Evolutionary conservation across 1,140 invertebrate genomes (phyloP).

Genomic region (Microvelia longipes): DNA sequence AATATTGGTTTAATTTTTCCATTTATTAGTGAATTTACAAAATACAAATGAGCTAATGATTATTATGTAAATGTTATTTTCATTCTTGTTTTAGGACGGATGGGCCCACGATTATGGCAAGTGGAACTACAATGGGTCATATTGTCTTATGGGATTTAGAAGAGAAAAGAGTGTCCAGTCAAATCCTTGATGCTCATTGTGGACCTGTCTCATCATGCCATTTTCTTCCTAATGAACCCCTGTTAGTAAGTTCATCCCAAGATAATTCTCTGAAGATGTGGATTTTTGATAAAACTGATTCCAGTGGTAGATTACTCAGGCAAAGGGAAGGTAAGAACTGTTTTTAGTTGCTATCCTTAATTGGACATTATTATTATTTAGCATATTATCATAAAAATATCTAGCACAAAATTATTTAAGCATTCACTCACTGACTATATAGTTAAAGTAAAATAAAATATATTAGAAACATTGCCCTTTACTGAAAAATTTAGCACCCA

Average conservation of each 20-base stretch:
- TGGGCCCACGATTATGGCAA: slow-evolving; percentile 68
- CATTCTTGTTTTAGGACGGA: slow-evolving; percentile 66
- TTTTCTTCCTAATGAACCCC: slow-evolving; percentile 70
- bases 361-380: too few species aligned
- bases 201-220: slow-evolving; percentile 56
- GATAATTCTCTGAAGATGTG: slow-evolving; percentile 95
- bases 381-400: too few species aligned
- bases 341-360: too few species aligned
- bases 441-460: too few species aligned
- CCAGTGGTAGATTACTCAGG: slow-evolving; percentile 64
- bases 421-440: too few species aligned
- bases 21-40: too few species aligned
- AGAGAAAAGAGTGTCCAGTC: slow-evolving; percentile 55
- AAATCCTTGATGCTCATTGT: slow-evolving; percentile 60
- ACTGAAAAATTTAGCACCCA: too few species aligned
- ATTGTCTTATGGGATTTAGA: slow-evolving; percentile 91
- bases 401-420: too few species aligned
- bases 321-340: slow-evolving; percentile 50
- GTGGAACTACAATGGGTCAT: slow-evolving; percentile 61
- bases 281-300: slow-evolving; percentile 90
- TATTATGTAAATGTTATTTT: too few species aligned
- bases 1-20: too few species aligned
- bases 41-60: too few species aligned
- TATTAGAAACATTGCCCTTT: too few species aligned
- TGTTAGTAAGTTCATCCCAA: slow-evolving; percentile 76